Percentiles rank a stretch among this genome's conserved stretches.
Evolutionary conservation across 2,797 vertebrate species (phyloP).

Genomic region (Chelonia mydas): DNA sequence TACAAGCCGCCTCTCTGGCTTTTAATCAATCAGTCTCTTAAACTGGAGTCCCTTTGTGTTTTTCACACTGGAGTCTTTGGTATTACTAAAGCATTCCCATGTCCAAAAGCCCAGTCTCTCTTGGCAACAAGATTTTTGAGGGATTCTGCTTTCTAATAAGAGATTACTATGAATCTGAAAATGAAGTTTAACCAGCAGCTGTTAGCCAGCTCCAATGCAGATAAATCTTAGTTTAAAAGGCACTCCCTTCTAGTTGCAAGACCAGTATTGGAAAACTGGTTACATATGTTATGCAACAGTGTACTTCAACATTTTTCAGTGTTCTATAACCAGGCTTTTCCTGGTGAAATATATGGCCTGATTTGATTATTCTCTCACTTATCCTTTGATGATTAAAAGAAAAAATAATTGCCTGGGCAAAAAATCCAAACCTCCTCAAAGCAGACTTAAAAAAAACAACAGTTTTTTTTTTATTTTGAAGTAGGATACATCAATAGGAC

Average conservation of each 20-base stretch:
- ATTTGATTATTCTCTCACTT: not conserved
- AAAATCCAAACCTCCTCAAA: not conserved
- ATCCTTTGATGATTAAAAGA: not conserved
- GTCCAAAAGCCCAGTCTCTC: conserved; percentile 71
- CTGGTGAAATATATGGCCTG: not conserved
- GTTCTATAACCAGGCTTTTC: not conserved
- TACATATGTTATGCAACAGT: not conserved
- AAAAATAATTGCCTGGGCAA: not conserved
- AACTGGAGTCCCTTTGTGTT: conserved; percentile 77
- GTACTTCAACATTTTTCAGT: not conserved
- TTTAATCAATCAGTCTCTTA: conserved; percentile 67
- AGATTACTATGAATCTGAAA: conserved; percentile 61
- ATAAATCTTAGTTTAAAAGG: conserved; percentile 43
- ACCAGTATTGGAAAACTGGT: not conserved
- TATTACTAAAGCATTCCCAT: conserved; percentile 69
- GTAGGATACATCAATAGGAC: not conserved
- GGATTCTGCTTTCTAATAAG: conserved; percentile 71
- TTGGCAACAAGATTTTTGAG: conserved; percentile 72
- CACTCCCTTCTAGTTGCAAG: conserved; percentile 18
- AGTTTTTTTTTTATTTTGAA: not conserved
- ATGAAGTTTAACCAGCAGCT: conserved; percentile 72
- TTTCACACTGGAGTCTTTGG: conserved; percentile 74
- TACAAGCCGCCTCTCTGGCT: conserved; percentile 67
- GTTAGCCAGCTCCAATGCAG: conserved; percentile 30
- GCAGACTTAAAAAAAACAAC: not conserved